These are phyloP conservation scores for Glaucopsyche alexis DNA, from an alignment of 2,888 invertebrate species.

Conservation along the genomic window DNA sequence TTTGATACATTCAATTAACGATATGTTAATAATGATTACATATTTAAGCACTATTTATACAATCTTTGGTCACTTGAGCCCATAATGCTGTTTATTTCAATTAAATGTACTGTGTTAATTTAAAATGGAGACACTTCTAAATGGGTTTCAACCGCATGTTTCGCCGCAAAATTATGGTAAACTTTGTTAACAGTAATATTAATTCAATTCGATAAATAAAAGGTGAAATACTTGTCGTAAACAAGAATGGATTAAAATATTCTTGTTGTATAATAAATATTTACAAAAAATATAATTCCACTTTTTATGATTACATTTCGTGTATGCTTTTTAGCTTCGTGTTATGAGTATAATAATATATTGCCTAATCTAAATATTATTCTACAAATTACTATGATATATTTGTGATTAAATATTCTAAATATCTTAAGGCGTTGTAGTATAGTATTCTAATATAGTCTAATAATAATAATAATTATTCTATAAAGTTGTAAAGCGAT, in stretches of 20 bases:
- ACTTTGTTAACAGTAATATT: too few relatives aligned
- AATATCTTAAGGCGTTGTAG: conserved; percentile 20
- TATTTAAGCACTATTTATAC: conserved; percentile 12
- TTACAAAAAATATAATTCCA: not conserved
- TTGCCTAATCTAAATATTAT: conserved; percentile 1
- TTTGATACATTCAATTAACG: not conserved
- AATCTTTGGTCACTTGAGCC: conserved; percentile 30
- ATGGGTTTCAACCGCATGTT: not conserved
- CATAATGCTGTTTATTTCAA: not conserved
- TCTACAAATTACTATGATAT: conserved; percentile 6
- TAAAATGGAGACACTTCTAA: not conserved
- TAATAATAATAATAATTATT: conserved; percentile 11
- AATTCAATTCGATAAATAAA: too few relatives aligned
- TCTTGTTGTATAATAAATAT: not conserved
- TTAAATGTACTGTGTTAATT: too few relatives aligned
- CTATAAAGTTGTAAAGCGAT: conserved; percentile 35
- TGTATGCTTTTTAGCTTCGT: not conserved
- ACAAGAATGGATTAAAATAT: not conserved
- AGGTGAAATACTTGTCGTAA: not conserved
- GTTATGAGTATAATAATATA: not conserved
- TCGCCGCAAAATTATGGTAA: too few relatives aligned
- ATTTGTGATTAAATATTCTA: conserved; percentile 24
- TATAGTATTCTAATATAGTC: conserved; percentile 1
- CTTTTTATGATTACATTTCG: not conserved
- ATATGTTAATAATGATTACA: not conserved